Evolutionary conservation across 2,888 invertebrate species (phyloP).

Genomic region (Idaea dimidiata): DNA sequence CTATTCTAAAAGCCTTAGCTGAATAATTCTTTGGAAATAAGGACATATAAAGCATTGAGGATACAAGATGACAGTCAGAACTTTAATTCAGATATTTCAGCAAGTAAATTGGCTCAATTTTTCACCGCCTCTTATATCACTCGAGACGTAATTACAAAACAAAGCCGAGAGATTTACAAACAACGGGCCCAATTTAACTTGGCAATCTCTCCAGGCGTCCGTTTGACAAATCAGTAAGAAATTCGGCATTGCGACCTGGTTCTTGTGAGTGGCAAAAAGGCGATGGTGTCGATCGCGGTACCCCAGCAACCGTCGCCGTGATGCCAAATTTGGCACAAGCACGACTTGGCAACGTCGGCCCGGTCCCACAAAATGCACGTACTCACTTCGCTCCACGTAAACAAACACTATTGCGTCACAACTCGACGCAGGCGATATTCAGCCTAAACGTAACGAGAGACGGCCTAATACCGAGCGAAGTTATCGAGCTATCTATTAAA

Average conservation of each 20-base stretch:
- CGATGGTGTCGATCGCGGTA: slow-evolving; percentile 40
- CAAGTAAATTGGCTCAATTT: slow-evolving; percentile 15
- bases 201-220: slow-evolving; percentile 27
- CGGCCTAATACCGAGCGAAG: slow-evolving; percentile 33
- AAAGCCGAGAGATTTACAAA: slow-evolving; percentile 21
- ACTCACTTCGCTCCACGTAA: slow-evolving; percentile 63
- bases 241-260: slow-evolving; percentile 37
- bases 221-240: slow-evolving; percentile 40
- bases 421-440: slow-evolving; percentile 40
- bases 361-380: slow-evolving; percentile 50
- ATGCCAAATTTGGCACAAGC: slow-evolving; percentile 69
- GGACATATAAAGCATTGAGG: not conserved
- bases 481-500: slow-evolving; percentile 37
- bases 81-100: not conserved
- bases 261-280: slow-evolving; percentile 48
- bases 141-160: slow-evolving; percentile 22
- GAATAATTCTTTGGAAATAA: not conserved
- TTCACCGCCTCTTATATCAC: slow-evolving; percentile 14
- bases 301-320: slow-evolving; percentile 49
- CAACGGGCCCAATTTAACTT: slow-evolving; percentile 19
- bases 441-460: slow-evolving; percentile 38
- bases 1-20: not conserved
- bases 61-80: not conserved
- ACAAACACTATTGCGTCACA: slow-evolving; percentile 73
- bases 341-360: slow-evolving; percentile 67